Conservation (phyloP, 2,888 invertebrate species). For the Parelbella ahira region DNA sequence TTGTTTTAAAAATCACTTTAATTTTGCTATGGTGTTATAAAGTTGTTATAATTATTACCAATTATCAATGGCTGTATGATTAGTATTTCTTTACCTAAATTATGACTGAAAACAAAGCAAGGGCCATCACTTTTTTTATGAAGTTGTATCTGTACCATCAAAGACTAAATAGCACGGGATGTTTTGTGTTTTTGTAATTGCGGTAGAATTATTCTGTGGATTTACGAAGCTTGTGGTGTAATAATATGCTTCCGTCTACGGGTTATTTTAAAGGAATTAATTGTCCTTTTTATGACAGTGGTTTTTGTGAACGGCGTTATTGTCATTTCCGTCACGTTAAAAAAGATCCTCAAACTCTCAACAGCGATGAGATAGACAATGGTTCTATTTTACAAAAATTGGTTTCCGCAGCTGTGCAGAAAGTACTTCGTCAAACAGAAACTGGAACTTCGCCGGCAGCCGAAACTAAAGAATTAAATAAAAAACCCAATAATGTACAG, state of each 20-base stretch:
- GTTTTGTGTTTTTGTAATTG: constrained; percentile 3
- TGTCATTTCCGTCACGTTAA: constrained; percentile 95
- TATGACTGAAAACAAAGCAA: too few relatives aligned
- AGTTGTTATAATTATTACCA: too few relatives aligned
- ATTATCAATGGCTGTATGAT: too few relatives aligned
- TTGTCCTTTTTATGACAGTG: constrained; percentile 92
- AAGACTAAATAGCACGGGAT: constrained; percentile 1
- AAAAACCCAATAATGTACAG: constrained; percentile 41
- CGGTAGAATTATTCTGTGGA: background rate
- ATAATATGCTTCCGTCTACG: constrained; percentile 91
- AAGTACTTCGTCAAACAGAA: constrained; percentile 78
- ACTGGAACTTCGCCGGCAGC: constrained; percentile 38
- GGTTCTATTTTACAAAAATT: constrained; percentile 78
- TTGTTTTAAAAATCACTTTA: too few relatives aligned
- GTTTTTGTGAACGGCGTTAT: constrained; percentile 92
- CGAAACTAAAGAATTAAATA: constrained; percentile 31
- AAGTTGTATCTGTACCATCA: background rate
- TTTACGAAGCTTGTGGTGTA: background rate
- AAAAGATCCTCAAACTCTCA: constrained; percentile 80
- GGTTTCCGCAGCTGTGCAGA: constrained; percentile 82
- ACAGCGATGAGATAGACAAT: constrained; percentile 66
- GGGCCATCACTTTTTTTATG: too few relatives aligned
- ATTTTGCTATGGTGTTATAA: too few relatives aligned
- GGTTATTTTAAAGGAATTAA: constrained; percentile 92
- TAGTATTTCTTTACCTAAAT: too few relatives aligned